Evolutionary conservation across 2,888 invertebrate species (phyloP).

Genomic region (Tuta absoluta): DNA sequence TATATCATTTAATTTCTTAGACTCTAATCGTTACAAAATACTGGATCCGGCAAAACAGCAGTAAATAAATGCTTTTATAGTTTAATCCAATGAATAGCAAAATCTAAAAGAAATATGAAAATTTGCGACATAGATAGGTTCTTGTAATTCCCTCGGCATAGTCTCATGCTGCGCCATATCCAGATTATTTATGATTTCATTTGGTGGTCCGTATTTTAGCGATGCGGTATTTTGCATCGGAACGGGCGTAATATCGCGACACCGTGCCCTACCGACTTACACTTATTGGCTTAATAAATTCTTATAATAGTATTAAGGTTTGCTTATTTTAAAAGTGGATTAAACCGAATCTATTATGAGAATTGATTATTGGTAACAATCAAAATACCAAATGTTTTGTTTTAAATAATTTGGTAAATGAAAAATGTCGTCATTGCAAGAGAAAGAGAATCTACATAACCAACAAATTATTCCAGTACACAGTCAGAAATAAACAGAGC

Average conservation of each 20-base stretch:
- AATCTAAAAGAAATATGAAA: no score
- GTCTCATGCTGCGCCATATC: constrained; percentile 44
- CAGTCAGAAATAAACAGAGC: background rate
- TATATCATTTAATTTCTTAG: no score
- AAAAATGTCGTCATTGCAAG: background rate
- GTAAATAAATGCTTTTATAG: no score
- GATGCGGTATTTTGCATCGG: constrained; percentile 65
- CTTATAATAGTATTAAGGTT: background rate
- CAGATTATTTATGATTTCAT: constrained; percentile 76
- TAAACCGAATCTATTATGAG: background rate
- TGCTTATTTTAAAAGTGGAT: background rate
- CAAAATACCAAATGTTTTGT: no score
- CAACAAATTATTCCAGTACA: background rate
- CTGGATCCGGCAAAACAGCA: no score
- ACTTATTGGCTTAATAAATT: constrained; percentile 21
- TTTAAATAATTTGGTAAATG: no score
- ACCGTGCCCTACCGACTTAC: constrained; percentile 26
- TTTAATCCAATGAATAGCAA: no score
- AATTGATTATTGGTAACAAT: no score
- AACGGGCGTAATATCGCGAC: constrained; percentile 63
- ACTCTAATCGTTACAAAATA: no score
- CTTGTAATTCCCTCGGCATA: no score
- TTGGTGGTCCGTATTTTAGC: constrained; percentile 73
- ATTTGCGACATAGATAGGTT: no score
- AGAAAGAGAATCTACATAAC: no score